phyloP scores from a whole-genome alignment of 1,140 invertebrate species.

The Belonocnema kinseyi region DNA sequence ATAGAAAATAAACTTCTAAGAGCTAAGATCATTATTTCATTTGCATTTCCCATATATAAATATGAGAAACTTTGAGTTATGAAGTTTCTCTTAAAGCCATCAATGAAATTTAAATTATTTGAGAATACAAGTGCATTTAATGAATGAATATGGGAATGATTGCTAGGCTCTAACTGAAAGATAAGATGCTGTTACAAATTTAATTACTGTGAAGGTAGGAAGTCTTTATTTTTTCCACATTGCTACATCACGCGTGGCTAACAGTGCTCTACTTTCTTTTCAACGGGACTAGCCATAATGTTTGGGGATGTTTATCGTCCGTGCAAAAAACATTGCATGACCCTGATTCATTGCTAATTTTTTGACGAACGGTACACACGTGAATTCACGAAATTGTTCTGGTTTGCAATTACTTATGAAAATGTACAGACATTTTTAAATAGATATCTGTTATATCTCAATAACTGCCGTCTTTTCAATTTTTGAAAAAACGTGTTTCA shows the following conservation, averaged over 20 bases:
- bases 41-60: no score
- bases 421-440: no score
- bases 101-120: conserved; percentile 4
- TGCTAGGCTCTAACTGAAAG: background rate
- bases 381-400: background rate
- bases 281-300: background rate
- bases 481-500: no score
- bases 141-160: conserved; percentile 25
- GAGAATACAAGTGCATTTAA: conserved; percentile 33
- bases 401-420: no score
- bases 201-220: background rate
- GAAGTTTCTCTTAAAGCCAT: background rate
- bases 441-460: no score
- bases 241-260: background rate
- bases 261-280: background rate
- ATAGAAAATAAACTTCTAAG: no score
- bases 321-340: conserved; percentile 12
- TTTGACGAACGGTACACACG: background rate
- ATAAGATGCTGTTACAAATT: background rate
- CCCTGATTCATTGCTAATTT: background rate
- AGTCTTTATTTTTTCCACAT: background rate
- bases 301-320: conserved; percentile 17
- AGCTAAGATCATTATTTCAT: no score
- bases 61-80: no score
- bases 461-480: no score